Percentiles rank a stretch among this genome's conserved stretches.
phyloP scores from a whole-genome alignment of 2,113 vertebrate species.

The Notarius quadriscutis region DNA sequence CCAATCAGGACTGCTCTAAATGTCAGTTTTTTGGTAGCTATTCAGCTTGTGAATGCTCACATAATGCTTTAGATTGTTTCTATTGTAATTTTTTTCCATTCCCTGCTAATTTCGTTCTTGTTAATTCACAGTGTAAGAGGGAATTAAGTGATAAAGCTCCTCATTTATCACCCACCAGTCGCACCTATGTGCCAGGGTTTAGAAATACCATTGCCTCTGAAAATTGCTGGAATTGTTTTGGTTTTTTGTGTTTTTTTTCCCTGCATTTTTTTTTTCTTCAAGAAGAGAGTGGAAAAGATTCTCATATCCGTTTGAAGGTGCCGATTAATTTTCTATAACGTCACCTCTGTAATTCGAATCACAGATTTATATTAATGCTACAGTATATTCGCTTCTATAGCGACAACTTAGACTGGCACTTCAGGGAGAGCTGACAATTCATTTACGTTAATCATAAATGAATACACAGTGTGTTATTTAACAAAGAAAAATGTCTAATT shows the following conservation, averaged over 20 bases:
- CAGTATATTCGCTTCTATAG: not conserved
- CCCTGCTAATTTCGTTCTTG: slow-evolving; percentile 14
- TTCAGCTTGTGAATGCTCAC: slow-evolving; percentile 23
- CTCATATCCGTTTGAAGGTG: not conserved
- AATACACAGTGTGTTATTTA: not conserved
- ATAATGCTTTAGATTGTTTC: slow-evolving; percentile 22
- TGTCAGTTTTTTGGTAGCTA: slow-evolving; percentile 63
- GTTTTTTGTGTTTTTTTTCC: not conserved
- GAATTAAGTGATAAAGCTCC: slow-evolving; percentile 22
- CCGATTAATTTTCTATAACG: not conserved
- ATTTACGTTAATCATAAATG: not conserved
- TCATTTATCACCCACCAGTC: slow-evolving; percentile 13
- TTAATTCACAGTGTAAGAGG: slow-evolving; percentile 2
- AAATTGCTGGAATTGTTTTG: not conserved
- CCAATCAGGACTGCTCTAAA: slow-evolving; percentile 66
- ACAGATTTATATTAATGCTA: not conserved
- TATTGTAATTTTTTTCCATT: slow-evolving; percentile 9
- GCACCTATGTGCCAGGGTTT: not conserved
- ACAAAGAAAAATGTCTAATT: not conserved
- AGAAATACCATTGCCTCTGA: not conserved
- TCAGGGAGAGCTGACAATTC: not conserved
- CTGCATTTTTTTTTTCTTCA: not conserved
- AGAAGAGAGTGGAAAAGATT: not conserved
- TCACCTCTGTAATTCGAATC: not conserved
- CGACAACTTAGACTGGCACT: not conserved